Evolutionary conservation across 2,113 vertebrate species (phyloP).

Genomic region (Asarcornis scutulata): DNA sequence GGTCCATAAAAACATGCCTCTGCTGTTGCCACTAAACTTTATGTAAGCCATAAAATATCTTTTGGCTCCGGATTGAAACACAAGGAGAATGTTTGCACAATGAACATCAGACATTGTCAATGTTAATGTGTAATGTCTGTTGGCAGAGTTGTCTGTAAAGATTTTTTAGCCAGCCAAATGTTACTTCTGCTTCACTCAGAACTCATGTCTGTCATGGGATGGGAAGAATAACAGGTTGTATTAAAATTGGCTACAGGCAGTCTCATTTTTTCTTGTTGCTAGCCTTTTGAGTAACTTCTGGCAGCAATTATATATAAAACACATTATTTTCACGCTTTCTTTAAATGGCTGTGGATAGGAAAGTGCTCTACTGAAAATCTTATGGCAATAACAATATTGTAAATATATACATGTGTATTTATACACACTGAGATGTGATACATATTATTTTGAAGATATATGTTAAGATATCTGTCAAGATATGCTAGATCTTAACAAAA

Average conservation of each 20-base stretch:
- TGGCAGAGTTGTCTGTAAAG: conserved; percentile 60
- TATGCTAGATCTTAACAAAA: neutral
- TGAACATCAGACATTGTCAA: conserved; percentile 48
- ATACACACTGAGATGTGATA: neutral
- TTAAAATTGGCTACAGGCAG: conserved; percentile 48
- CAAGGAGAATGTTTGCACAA: conserved; percentile 63
- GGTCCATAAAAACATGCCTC: conserved; percentile 50
- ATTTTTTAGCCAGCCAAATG: conserved; percentile 64
- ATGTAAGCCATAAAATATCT: conserved; percentile 61
- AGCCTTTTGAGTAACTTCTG: conserved; percentile 64
- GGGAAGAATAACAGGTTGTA: conserved; percentile 55
- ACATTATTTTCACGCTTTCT: neutral
- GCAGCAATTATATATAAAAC: neutral
- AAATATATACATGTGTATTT: too few relatives aligned
- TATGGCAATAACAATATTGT: neutral
- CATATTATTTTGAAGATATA: too few relatives aligned
- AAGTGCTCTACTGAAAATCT: neutral
- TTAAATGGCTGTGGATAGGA: neutral
- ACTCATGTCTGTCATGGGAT: conserved; percentile 41
- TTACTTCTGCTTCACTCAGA: conserved; percentile 62
- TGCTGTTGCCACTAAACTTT: conserved; percentile 57
- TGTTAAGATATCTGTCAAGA: neutral
- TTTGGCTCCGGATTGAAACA: conserved; percentile 44
- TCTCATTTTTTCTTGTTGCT: conserved; percentile 25
- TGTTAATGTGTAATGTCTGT: conserved; percentile 60